Evolutionary conservation across 1,140 invertebrate genomes (phyloP).

Genomic region (Maconellicoccus hirsutus): DNA sequence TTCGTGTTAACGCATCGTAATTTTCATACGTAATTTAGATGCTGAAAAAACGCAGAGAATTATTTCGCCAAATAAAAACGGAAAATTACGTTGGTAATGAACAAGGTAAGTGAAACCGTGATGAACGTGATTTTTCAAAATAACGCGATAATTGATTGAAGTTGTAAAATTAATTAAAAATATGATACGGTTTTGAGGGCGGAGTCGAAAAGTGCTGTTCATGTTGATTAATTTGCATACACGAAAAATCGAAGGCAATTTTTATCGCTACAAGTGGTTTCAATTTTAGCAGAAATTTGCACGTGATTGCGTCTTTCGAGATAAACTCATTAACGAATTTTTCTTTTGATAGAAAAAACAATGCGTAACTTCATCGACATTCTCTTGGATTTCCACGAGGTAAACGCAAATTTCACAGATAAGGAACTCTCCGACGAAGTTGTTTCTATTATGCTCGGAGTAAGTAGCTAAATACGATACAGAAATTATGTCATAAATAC

Average conservation of each 20-base stretch:
- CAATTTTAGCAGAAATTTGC: too few relatives aligned
- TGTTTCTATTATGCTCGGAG: conserved; percentile 49
- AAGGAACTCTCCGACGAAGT: conserved; percentile 47
- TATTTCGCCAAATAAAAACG: neutral
- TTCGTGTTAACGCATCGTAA: neutral
- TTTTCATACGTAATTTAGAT: neutral
- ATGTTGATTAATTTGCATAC: too few relatives aligned
- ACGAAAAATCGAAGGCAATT: too few relatives aligned
- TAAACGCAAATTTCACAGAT: conserved; percentile 38
- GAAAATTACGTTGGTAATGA: neutral
- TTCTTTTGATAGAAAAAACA: conserved; percentile 26
- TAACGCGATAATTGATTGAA: too few relatives aligned
- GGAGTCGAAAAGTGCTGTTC: too few relatives aligned
- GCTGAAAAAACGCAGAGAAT: neutral
- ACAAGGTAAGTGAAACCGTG: neutral
- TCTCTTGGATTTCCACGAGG: conserved; percentile 41
- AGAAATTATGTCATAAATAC: neutral
- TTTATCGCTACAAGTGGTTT: too few relatives aligned
- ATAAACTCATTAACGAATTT: too few relatives aligned
- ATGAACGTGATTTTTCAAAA: too few relatives aligned
- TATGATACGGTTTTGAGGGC: too few relatives aligned
- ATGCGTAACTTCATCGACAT: conserved; percentile 44
- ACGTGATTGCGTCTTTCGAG: too few relatives aligned
- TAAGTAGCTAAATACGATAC: conserved; percentile 33
- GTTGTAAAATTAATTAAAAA: too few relatives aligned